Conservation (phyloP, 2,797 vertebrate species). For the Centropyge bicolor region DNA sequence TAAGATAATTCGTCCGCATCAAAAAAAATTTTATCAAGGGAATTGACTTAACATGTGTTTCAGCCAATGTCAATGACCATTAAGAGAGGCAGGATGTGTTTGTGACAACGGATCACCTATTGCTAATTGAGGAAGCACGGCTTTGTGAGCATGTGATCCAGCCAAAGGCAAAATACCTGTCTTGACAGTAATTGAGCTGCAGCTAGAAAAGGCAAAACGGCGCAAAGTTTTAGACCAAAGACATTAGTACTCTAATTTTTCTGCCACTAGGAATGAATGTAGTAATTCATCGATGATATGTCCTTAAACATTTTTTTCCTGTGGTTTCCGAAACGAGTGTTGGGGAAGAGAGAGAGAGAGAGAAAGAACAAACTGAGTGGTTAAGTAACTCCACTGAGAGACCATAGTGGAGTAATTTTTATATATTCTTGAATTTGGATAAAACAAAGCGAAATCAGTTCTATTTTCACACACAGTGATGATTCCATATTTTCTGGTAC, state of each 20-base stretch:
- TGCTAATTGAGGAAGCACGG: neutral
- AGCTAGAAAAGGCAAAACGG: neutral
- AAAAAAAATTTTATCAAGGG: neutral
- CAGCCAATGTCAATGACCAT: no score
- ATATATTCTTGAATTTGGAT: neutral
- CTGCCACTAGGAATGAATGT: neutral
- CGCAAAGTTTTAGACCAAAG: neutral
- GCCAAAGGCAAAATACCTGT: neutral
- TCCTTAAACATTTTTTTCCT: neutral
- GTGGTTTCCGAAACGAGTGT: neutral
- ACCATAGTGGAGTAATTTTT: neutral
- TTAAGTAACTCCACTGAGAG: neutral
- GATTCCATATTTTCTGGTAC: neutral
- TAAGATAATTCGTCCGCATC: neutral
- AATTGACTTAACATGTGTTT: neutral
- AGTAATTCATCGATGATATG: neutral
- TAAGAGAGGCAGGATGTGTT: neutral
- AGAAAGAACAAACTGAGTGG: neutral
- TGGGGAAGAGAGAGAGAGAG: constrained; percentile 3
- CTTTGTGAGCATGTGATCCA: neutral
- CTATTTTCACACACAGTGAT: neutral
- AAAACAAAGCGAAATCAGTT: neutral
- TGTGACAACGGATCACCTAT: neutral
- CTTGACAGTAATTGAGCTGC: neutral
- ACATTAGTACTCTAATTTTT: neutral